Base-by-base conservation (phyloP, 2,113 vertebrate species). In the Datnioides undecimradiatus region DNA sequence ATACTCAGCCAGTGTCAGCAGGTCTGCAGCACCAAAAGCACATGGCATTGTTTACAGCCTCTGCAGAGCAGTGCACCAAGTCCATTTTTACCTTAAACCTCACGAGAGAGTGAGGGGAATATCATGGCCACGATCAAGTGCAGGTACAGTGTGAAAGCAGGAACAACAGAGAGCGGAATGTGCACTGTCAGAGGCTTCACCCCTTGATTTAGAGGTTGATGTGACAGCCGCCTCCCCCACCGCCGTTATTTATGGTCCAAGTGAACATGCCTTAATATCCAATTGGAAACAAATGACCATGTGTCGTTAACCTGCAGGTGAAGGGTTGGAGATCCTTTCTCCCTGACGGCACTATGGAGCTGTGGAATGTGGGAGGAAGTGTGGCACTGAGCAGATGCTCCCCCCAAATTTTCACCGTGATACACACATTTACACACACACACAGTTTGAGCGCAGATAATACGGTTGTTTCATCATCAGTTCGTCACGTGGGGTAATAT, bases 321-420 rank as follows among this genome's bases (percentile, higher is more conserved):
- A 92, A 76, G 85, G 93, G 93, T 93, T 85, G 86, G 57, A 73
- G 79, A 88, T 80, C 75, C 63, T 82, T 81, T 81, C 79, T 90
- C 86, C 58, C 65, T 77, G 84, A 84, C 82, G 70, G 86, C 73
- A 70, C 77, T 80, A 27, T 70, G 79, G 60, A 77, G 68, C 82
- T 79, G 78, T 73, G 93, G 94, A 95, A 95, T 94, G 93, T 91
- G 91, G 92, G 91, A 93, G 91, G 87, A 90, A 93, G 84, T 66
- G 72, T 86, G 87, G 76, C 80, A 85, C 86, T 62, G 76, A 83
- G 79, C 87, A 90, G 82, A 89, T 80, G 66, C 82, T 85, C 79
- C 64, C 19, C 67, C 27, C 79, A 45, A 77, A 57, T 87, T 80
- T 84, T 76, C 64, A 45, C 59, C 64, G 14, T 78, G 65, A 86